phyloP scores from a whole-genome alignment of 2,797 vertebrate genomes.

The Acropternis orthonyx region DNA sequence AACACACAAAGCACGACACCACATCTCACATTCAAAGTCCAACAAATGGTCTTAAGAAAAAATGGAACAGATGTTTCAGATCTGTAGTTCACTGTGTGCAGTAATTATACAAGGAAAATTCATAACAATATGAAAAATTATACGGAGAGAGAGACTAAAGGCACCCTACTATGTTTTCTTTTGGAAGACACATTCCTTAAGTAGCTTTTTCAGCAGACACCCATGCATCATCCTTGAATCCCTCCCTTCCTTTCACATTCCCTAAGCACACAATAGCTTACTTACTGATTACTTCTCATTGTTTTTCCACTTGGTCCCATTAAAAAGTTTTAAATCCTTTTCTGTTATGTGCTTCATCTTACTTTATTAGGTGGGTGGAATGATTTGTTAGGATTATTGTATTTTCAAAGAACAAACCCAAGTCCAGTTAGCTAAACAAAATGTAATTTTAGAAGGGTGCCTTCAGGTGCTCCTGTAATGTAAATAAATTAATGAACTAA shows the following conservation, averaged over 20 bases:
- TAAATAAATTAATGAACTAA: conserved; percentile 46
- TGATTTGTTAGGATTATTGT: conserved; percentile 12
- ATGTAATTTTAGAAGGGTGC: background rate
- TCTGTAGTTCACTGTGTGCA: background rate
- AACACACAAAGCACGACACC: background rate
- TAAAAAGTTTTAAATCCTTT: background rate
- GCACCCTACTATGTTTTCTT: background rate
- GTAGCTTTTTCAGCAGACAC: conserved; percentile 3
- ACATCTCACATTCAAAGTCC: background rate
- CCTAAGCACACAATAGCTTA: background rate
- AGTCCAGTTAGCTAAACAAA: conserved; percentile 18
- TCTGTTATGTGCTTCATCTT: background rate
- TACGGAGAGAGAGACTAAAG: background rate
- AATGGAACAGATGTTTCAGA: background rate
- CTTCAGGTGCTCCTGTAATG: conserved; percentile 34
- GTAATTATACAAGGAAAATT: conserved; percentile 7
- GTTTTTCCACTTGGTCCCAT: background rate
- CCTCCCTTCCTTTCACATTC: background rate
- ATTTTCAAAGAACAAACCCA: conserved; percentile 32
- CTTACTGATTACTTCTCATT: background rate
- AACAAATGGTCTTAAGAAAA: background rate
- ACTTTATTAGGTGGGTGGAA: conserved; percentile 24
- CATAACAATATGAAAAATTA: conserved; percentile 9
- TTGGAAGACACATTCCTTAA: background rate
- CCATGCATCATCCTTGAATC: background rate